phyloP scores from a whole-genome alignment of 2,888 invertebrate genomes.

The Drosophila niveifrons region DNA sequence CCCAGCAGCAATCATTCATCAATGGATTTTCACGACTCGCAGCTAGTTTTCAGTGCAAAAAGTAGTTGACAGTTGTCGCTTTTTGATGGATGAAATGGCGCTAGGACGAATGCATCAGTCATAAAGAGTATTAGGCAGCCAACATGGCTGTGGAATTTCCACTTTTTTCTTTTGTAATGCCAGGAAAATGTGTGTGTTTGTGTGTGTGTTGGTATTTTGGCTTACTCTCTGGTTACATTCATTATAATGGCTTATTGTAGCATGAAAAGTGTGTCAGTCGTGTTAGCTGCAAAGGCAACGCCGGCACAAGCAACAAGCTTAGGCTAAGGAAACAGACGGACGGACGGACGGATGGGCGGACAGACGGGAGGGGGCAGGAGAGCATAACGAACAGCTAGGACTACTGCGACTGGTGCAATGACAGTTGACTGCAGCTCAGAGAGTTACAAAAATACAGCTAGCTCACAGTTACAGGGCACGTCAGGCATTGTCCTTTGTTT shows the following conservation, averaged over 20 bases:
- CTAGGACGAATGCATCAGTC: slow-evolving; percentile 34
- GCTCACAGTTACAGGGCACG: slow-evolving; percentile 60
- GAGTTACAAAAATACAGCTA: slow-evolving; percentile 39
- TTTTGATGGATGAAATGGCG: slow-evolving; percentile 43
- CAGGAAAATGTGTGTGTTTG: slow-evolving; percentile 16
- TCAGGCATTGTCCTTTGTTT: slow-evolving; percentile 77
- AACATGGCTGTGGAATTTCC: slow-evolving; percentile 2
- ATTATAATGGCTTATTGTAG: slow-evolving; percentile 80
- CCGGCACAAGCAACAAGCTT: slow-evolving; percentile 47
- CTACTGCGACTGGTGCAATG: slow-evolving; percentile 12
- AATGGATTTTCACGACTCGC: not conserved
- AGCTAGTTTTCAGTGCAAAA: not conserved
- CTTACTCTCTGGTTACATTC: slow-evolving; percentile 70
- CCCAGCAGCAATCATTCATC: not conserved
- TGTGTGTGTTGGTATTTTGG: slow-evolving; percentile 72
- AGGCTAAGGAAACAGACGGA: not conserved
- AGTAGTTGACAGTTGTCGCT: slow-evolving; percentile 13
- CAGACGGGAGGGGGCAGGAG: not conserved
- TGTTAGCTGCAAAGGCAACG: slow-evolving; percentile 63
- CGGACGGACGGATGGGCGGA: too few relatives aligned
- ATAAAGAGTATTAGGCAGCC: slow-evolving; percentile 42
- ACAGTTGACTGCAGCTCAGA: slow-evolving; percentile 21
- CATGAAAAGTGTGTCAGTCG: slow-evolving; percentile 80
- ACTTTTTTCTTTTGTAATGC: slow-evolving; percentile 12
- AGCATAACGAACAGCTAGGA: not conserved